These are phyloP conservation scores for Carcina quercana DNA, from an alignment of 2,888 invertebrate species.

Conservation along the genomic window DNA sequence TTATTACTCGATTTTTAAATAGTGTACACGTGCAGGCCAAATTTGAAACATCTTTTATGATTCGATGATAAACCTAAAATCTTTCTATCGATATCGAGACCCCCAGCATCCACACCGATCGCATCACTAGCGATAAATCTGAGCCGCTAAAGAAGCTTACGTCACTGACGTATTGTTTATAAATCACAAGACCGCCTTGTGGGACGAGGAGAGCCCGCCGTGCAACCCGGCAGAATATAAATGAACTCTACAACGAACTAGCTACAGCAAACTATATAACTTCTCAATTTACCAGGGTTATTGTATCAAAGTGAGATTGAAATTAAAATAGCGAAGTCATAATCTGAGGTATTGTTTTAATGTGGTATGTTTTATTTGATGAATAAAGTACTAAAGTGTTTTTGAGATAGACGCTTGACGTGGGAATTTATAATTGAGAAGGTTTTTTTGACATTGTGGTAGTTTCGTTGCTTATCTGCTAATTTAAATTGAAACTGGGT, in stretches of 20 bases:
- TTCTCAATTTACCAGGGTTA: conserved; percentile 4
- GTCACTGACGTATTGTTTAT: conserved; percentile 73
- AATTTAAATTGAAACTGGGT: too few relatives aligned
- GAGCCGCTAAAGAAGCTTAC: conserved; percentile 72
- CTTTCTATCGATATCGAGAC: conserved; percentile 31
- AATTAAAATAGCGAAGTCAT: conserved; percentile 14
- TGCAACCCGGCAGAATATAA: conserved; percentile 6
- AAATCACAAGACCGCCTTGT: conserved; percentile 55
- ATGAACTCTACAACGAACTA: too few relatives aligned
- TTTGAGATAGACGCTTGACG: too few relatives aligned
- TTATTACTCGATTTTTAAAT: too few relatives aligned
- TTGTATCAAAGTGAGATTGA: conserved; percentile 15
- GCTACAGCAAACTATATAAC: not conserved
- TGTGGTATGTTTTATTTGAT: conserved; percentile 5
- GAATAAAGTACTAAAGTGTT: not conserved
- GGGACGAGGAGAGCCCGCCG: conserved; percentile 26
- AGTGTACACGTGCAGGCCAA: too few relatives aligned
- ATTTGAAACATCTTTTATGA: too few relatives aligned
- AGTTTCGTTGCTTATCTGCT: too few relatives aligned
- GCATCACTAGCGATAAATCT: conserved; percentile 66
- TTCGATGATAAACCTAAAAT: too few relatives aligned
- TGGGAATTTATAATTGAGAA: too few relatives aligned
- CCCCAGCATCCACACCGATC: conserved; percentile 22
- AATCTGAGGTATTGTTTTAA: conserved; percentile 15
- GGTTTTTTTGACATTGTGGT: too few relatives aligned